These are phyloP conservation scores for Pocillopora grandis DNA, from an alignment of 92 coral and sea anemone species.

Conservation along the genomic window DNA sequence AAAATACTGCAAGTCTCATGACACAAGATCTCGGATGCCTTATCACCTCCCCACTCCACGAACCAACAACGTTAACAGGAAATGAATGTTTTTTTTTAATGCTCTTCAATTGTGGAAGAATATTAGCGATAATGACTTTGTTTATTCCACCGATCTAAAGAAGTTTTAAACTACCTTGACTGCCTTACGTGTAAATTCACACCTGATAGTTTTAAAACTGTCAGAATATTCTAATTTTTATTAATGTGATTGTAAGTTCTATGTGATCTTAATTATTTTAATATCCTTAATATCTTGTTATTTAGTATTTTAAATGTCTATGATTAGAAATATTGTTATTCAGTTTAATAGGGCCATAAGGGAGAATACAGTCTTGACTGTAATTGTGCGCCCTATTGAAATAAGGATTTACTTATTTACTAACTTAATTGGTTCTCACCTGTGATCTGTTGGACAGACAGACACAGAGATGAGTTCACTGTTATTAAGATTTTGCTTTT, in stretches of 20 bases:
- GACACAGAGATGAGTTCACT: too few species aligned
- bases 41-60: constrained; percentile 20
- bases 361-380: too few species aligned
- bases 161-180: constrained; percentile 9
- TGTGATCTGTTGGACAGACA: too few species aligned
- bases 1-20: neutral
- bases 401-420: too few species aligned
- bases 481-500: too few species aligned
- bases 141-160: neutral
- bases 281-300: neutral
- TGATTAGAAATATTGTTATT: neutral
- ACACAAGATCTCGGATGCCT: constrained; percentile 20
- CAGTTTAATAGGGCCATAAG: too few species aligned
- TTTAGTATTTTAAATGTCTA: neutral
- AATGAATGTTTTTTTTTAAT: neutral
- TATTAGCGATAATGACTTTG: constrained; percentile 8
- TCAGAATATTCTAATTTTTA: neutral
- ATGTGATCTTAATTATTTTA: neutral
- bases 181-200: neutral
- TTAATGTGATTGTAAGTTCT: neutral
- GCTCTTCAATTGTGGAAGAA: constrained; percentile 6
- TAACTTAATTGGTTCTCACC: too few species aligned
- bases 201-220: constrained; percentile 8
- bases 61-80: neutral
- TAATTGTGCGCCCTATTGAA: too few species aligned